phyloP scores from a whole-genome alignment of 2,113 vertebrate genomes.

The Hymenochirus boettgeri region DNA sequence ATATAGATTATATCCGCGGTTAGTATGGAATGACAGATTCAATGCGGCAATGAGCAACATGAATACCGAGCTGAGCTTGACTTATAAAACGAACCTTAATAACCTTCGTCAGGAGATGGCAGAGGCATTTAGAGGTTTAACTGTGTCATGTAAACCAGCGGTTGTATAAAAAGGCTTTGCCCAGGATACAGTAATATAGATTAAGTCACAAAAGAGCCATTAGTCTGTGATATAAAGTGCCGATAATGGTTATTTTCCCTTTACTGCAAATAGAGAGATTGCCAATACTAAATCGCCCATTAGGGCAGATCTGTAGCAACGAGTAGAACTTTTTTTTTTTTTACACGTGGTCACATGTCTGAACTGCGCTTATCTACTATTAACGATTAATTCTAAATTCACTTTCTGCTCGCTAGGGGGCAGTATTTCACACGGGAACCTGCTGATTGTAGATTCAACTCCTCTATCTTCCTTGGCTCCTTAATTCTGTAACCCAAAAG shows the following conservation, averaged over 20 bases:
- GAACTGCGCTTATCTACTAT: no score
- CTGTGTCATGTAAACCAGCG: background rate
- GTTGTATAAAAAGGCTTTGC: background rate
- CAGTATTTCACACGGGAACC: no score
- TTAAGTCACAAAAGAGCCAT: background rate
- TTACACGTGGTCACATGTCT: no score
- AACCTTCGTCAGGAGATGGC: conserved; percentile 12
- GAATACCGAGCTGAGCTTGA: conserved; percentile 15
- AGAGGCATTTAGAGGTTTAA: conserved; percentile 15
- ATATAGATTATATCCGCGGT: background rate
- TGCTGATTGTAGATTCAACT: no score
- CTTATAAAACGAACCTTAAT: conserved; percentile 12
- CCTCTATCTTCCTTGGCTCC: no score
- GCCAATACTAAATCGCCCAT: background rate
- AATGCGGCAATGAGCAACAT: conserved; percentile 27
- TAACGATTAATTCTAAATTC: no score
- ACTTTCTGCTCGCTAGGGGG: no score
- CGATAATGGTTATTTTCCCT: background rate
- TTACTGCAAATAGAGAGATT: background rate
- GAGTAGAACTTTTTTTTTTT: no score
- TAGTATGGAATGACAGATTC: conserved; percentile 27
- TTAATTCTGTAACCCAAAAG: no score
- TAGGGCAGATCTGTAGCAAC: no score
- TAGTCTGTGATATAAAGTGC: background rate
- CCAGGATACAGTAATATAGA: background rate